These are phyloP conservation scores for Solea senegalensis DNA, from an alignment of 2,113 vertebrate species.

Conservation along the genomic window DNA sequence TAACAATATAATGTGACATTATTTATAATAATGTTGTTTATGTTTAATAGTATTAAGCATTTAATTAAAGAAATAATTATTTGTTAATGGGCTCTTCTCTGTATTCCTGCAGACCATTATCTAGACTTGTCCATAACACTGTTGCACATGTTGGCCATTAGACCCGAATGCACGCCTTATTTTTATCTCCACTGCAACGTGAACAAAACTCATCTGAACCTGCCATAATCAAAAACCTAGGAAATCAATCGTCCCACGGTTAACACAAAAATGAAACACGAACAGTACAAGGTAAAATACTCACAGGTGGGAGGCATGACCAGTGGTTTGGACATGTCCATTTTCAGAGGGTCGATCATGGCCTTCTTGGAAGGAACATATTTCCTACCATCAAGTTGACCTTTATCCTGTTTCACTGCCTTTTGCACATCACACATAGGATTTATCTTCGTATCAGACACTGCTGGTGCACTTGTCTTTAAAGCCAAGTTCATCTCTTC, in stretches of 20 bases:
- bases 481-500: constrained; percentile 7
- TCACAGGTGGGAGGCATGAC: constrained; percentile 77
- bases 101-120: no score
- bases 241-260: no score
- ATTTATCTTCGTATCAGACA: constrained; percentile 3
- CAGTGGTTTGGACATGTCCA: constrained; percentile 76
- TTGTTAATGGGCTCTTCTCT: no score
- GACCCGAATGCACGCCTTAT: no score
- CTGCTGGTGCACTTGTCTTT: constrained; percentile 14
- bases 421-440: constrained; percentile 11
- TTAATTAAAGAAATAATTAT: no score
- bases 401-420: constrained; percentile 45
- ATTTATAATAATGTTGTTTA: no score
- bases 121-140: no score
- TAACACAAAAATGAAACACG: background rate
- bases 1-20: no score
- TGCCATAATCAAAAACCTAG: background rate
- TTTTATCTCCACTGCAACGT: no score
- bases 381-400: constrained; percentile 49
- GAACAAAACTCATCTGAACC: no score
- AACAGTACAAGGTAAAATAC: constrained; percentile 43
- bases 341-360: constrained; percentile 79
- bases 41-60: no score
- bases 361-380: constrained; percentile 78
- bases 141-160: no score